Conservation (phyloP, 1,140 invertebrate genomes). For the Hylaeus volcanicus region DNA sequence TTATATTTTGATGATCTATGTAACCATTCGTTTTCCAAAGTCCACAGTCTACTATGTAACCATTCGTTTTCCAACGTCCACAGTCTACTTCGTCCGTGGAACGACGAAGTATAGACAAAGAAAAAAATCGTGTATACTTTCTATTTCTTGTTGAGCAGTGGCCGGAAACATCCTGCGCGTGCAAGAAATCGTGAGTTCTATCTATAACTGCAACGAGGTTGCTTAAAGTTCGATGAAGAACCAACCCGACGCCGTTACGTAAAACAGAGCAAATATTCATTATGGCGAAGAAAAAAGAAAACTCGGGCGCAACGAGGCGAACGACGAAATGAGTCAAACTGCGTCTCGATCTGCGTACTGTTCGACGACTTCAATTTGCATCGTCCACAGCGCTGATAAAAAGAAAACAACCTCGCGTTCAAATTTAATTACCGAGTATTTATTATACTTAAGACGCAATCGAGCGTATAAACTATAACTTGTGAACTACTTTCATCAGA, state of each 20-base stretch:
- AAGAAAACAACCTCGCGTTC: background rate
- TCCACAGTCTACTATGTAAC: too few species aligned
- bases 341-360: background rate
- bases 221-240: slow-evolving; percentile 24
- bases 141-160: background rate
- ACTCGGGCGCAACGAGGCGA: background rate
- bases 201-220: slow-evolving; percentile 8
- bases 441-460: background rate
- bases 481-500: background rate
- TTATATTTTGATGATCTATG: too few species aligned
- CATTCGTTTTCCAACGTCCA: too few species aligned
- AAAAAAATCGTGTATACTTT: background rate
- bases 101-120: too few species aligned
- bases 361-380: background rate
- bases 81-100: too few species aligned
- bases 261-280: slow-evolving; percentile 17
- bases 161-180: background rate
- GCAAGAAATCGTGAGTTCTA: background rate
- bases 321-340: background rate
- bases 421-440: background rate
- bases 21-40: too few species aligned
- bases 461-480: background rate
- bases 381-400: background rate
- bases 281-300: slow-evolving; percentile 8
- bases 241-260: background rate